phyloP scores from a whole-genome alignment of 2,797 vertebrate genomes.

The Neosilurus mollespiculum region DNA sequence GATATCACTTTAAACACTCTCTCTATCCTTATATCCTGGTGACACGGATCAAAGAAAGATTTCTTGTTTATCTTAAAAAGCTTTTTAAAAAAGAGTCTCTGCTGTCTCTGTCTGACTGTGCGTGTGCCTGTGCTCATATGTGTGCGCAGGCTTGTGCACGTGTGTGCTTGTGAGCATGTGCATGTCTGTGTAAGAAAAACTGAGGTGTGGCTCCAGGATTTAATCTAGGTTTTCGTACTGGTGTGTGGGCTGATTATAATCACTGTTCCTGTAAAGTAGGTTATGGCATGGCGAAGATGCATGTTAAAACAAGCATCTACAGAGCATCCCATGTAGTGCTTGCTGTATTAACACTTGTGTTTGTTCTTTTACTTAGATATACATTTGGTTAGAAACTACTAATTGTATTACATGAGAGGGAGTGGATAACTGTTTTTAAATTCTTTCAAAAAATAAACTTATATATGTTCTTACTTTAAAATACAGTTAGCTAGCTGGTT shows the following conservation, averaged over 20 bases:
- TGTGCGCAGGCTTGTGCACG: neutral
- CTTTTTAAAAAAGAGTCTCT: neutral
- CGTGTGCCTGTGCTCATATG: neutral
- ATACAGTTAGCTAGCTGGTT: too few relatives aligned
- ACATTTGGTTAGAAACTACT: neutral
- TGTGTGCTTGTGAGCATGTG: neutral
- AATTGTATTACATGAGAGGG: neutral
- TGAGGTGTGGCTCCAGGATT: neutral
- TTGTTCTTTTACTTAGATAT: neutral
- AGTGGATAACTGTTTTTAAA: too few relatives aligned
- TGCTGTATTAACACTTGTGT: neutral
- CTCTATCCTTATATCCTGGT: constrained; percentile 64
- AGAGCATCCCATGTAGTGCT: neutral
- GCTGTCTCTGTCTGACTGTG: neutral
- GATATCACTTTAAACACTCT: constrained; percentile 75
- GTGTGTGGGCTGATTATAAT: constrained; percentile 48
- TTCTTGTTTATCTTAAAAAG: constrained; percentile 62
- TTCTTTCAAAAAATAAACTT: too few relatives aligned
- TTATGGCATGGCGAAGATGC: constrained; percentile 11
- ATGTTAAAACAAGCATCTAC: constrained; percentile 12
- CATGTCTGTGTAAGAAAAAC: neutral
- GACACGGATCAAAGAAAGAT: constrained; percentile 67
- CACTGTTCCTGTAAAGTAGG: constrained; percentile 40
- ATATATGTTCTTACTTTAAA: too few relatives aligned
- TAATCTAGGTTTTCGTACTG: constrained; percentile 19